A percentile compares a stretch with the other conserved stretches of the same genome.
These are phyloP conservation scores for Pyrgilauda ruficollis DNA, from an alignment of 2,113 vertebrate genomes.

Conservation along the genomic window DNA sequence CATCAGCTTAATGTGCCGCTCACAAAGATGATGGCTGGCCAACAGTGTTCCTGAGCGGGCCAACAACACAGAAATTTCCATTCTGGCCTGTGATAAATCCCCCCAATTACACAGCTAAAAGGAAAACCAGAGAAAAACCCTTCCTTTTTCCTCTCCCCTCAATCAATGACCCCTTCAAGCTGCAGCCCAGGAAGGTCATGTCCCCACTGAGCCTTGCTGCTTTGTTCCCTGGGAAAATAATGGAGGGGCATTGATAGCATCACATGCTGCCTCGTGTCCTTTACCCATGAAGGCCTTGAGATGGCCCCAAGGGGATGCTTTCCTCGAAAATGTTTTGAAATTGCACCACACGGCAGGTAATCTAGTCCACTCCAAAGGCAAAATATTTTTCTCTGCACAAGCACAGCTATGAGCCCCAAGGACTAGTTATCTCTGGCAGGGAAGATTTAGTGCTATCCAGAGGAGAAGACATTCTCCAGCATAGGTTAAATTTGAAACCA, in stretches of 20 bases:
- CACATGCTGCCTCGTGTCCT: not conserved
- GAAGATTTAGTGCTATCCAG: slow-evolving; percentile 15
- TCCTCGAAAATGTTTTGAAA: not conserved
- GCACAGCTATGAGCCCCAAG: not conserved
- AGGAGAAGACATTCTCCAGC: not conserved
- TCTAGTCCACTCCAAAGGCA: not conserved
- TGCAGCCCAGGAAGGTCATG: not conserved
- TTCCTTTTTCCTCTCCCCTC: not conserved
- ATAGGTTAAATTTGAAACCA: not conserved
- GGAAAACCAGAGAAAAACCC: not conserved
- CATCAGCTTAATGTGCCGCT: accelerated
- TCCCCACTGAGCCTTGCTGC: not conserved
- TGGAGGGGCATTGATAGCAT: not conserved
- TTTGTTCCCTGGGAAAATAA: not conserved
- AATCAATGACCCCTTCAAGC: not conserved
- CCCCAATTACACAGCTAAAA: not conserved
- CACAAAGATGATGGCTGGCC: not conserved
- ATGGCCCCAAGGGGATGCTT: not conserved
- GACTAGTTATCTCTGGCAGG: slow-evolving; percentile 10
- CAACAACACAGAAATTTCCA: not conserved
- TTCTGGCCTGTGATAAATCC: not conserved
- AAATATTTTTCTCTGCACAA: slow-evolving; percentile 22
- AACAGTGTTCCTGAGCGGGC: not conserved
- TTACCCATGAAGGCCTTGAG: not conserved
- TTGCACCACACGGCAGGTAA: too few relatives aligned